Evolutionary conservation across 2,888 invertebrate genomes (phyloP).

Genomic region (Drosophila dives): DNA sequence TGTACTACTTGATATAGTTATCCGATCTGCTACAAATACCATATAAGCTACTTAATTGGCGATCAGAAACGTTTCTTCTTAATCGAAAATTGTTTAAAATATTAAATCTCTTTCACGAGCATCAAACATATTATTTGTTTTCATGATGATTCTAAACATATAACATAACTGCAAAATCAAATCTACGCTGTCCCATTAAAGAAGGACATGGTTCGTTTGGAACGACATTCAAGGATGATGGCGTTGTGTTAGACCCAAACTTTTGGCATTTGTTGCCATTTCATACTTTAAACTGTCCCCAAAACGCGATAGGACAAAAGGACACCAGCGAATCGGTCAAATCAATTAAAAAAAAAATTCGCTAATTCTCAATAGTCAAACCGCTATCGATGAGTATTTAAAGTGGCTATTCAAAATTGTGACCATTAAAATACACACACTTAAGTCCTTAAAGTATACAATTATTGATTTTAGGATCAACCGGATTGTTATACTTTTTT

Average conservation of each 20-base stretch:
- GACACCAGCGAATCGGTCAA: no score
- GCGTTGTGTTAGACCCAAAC: neutral
- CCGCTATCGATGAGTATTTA: no score
- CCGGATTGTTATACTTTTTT: no score
- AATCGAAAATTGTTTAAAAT: conserved; percentile 31
- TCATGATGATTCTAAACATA: neutral
- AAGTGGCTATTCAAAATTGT: no score
- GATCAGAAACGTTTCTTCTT: conserved; percentile 25
- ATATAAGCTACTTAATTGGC: neutral
- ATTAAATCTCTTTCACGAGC: conserved; percentile 15
- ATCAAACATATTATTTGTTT: neutral
- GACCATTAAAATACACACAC: no score
- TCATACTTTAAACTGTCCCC: no score
- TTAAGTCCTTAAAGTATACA: no score
- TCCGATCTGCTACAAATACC: conserved; percentile 5
- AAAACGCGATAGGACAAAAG: no score
- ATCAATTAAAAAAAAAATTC: no score
- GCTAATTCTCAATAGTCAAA: no score
- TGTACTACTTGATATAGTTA: conserved; percentile 26
- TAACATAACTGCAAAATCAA: neutral
- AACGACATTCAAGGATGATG: neutral
- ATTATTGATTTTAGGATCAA: no score
- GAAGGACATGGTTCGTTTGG: neutral
- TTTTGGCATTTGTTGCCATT: no score
- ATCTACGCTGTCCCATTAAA: neutral